These are phyloP conservation scores for Larimichthys crocea DNA, from an alignment of 2,113 vertebrate genomes.

Conservation along the genomic window DNA sequence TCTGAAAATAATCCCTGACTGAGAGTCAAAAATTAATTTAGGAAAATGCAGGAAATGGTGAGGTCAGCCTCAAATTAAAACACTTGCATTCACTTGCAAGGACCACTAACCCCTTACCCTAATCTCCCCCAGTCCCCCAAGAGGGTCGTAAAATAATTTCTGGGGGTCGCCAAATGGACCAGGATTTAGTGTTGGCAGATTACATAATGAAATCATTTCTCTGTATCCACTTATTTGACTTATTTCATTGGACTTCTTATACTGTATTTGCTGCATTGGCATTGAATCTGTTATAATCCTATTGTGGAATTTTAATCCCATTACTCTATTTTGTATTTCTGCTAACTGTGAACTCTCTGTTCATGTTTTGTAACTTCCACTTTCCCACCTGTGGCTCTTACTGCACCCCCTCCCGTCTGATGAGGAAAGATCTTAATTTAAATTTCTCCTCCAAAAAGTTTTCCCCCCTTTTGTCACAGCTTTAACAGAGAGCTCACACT, in stretches of 20 bases:
- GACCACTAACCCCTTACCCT: neutral
- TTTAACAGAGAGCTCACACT: conserved; percentile 13
- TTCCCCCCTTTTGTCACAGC: neutral
- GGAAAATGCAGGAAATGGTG: neutral
- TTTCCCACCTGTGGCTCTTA: conserved; percentile 11
- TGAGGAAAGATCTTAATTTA: neutral
- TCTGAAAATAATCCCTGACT: conserved; percentile 17
- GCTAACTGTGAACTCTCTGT: conserved; percentile 23
- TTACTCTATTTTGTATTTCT: conserved; percentile 42
- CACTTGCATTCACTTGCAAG: neutral
- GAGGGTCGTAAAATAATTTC: too few relatives aligned
- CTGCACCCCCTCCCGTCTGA: conserved; percentile 3
- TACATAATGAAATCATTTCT: conserved; percentile 14
- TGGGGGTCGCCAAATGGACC: too few relatives aligned
- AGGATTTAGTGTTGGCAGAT: neutral
- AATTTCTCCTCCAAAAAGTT: neutral
- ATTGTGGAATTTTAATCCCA: conserved; percentile 47
- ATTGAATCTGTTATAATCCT: too few relatives aligned
- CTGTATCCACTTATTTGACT: neutral
- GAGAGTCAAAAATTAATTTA: conserved; percentile 23
- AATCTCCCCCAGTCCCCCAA: too few relatives aligned
- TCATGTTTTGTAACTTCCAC: conserved; percentile 10
- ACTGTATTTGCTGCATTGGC: conserved; percentile 31
- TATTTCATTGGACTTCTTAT: conserved; percentile 13
- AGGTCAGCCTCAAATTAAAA: neutral